phyloP scores from a whole-genome alignment of 2,113 vertebrate genomes.

The Macheiramphus alcinus region DNA sequence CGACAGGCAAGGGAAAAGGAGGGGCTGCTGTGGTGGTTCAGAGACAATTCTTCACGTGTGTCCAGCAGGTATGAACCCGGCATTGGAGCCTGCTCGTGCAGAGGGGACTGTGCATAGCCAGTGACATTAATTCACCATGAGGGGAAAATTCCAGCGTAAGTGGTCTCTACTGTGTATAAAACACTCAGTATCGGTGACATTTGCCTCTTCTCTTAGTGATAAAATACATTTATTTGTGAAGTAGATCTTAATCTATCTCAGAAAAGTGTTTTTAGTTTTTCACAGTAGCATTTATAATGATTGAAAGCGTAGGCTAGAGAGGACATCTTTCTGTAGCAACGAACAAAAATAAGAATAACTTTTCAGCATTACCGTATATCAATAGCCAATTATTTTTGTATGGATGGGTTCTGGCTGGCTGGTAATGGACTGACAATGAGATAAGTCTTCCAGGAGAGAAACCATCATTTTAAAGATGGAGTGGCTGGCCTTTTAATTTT shows the following conservation, averaged over 20 bases:
- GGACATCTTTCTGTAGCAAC: neutral
- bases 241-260: conserved; percentile 15
- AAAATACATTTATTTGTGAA: conserved; percentile 31
- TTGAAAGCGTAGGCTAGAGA: conserved; percentile 13
- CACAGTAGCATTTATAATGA: conserved; percentile 16
- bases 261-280: conserved; percentile 7
- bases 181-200: neutral
- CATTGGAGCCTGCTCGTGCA: neutral
- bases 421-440: conserved; percentile 61
- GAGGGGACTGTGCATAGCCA: neutral
- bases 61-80: neutral
- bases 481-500: conserved; percentile 63
- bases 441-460: conserved; percentile 56
- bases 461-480: conserved; percentile 31
- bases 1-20: neutral
- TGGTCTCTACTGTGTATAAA: neutral
- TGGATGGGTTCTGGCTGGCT: conserved; percentile 56
- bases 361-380: conserved; percentile 38
- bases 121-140: neutral
- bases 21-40: neutral
- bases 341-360: conserved; percentile 50
- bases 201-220: neutral
- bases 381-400: conserved; percentile 64
- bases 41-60: neutral
- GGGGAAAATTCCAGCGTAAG: neutral